Conservation (phyloP, 2,797 vertebrate species). For the Atherinosoma microstoma region DNA sequence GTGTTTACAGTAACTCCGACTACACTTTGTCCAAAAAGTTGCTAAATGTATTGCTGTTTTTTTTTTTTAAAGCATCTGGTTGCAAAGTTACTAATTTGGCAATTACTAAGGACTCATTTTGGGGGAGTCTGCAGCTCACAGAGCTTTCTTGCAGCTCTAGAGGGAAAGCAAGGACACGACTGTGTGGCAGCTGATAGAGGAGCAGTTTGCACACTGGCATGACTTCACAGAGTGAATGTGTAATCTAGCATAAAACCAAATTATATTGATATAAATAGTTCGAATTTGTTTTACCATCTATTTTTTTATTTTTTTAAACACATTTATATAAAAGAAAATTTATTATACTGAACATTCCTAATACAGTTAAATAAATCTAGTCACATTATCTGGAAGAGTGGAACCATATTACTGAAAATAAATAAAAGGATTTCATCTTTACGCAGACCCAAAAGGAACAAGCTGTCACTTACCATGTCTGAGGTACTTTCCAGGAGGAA, state of each 20-base stretch:
- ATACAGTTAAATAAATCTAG: background rate
- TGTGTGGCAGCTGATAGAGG: background rate
- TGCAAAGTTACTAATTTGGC: background rate
- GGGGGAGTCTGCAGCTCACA: background rate
- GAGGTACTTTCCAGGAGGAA: conserved; percentile 95
- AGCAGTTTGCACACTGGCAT: background rate
- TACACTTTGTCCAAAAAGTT: background rate
- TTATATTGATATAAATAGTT: background rate
- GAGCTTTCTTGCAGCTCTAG: background rate
- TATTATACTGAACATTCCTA: background rate
- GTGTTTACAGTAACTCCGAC: background rate
- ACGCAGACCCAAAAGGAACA: background rate
- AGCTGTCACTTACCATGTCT: conserved; percentile 86
- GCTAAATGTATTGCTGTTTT: background rate
- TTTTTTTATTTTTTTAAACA: no score
- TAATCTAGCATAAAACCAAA: background rate
- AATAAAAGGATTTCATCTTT: background rate
- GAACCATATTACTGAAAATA: background rate
- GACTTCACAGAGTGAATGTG: background rate
- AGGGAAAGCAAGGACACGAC: background rate
- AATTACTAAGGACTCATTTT: background rate
- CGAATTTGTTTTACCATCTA: background rate
- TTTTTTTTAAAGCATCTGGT: background rate
- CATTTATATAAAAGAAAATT: background rate
- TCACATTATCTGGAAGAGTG: background rate